Conservation (phyloP, 2,888 invertebrate species). For the Octodonta nipae region DNA sequence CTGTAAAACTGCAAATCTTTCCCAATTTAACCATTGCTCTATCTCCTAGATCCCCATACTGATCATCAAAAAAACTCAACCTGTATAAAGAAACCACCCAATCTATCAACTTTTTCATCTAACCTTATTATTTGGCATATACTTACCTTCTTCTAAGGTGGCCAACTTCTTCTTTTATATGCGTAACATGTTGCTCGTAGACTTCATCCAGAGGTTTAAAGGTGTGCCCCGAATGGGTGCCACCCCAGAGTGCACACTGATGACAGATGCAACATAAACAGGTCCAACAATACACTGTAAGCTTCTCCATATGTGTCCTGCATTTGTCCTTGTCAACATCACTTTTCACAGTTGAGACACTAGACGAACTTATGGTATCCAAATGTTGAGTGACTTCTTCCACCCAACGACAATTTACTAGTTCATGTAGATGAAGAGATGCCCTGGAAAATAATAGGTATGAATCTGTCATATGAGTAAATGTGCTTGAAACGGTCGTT, state of each 20-base stretch:
- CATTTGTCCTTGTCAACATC: slow-evolving; percentile 58
- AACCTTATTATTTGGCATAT: not conserved
- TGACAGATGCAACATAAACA: slow-evolving; percentile 85
- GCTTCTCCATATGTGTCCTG: slow-evolving; percentile 70
- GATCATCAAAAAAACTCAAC: no score
- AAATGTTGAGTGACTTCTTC: slow-evolving; percentile 89
- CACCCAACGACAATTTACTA: slow-evolving; percentile 91
- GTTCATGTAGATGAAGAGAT: slow-evolving; percentile 73
- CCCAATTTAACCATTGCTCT: no score
- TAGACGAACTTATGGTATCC: slow-evolving; percentile 68
- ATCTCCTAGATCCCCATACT: no score
- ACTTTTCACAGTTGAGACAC: slow-evolving; percentile 24
- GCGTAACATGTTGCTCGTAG: slow-evolving; percentile 75
- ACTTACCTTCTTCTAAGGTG: slow-evolving; percentile 54
- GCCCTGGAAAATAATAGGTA: no score
- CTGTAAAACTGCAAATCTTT: no score
- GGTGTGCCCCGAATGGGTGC: slow-evolving; percentile 80
- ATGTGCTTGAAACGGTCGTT: no score
- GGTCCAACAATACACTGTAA: slow-evolving; percentile 85
- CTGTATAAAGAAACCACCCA: no score
- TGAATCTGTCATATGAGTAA: no score
- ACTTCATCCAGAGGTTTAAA: slow-evolving; percentile 86
- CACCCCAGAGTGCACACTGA: slow-evolving; percentile 87
- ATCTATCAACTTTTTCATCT: no score
- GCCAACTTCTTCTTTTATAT: slow-evolving; percentile 74